Evolutionary conservation across 2,113 vertebrate species (phyloP).

Genomic region (Noctilio leporinus): DNA sequence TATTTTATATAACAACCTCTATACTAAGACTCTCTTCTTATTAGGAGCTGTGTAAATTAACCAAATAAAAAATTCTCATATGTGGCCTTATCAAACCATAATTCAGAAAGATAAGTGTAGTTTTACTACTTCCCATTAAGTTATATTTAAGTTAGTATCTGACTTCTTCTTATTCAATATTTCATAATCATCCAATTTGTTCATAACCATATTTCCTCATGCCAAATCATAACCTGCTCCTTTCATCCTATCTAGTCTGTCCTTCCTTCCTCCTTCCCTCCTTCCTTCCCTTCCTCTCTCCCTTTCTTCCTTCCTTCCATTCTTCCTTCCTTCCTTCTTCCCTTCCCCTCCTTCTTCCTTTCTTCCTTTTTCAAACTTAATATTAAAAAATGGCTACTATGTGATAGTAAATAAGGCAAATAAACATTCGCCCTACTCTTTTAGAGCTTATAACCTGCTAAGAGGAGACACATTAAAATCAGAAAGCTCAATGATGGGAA

Average conservation of each 20-base stretch:
- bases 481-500: not conserved
- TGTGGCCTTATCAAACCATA: not conserved
- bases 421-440: not conserved
- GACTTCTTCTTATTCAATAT: not conserved
- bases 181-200: not conserved
- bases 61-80: not conserved
- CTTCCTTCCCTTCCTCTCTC: not conserved
- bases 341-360: not conserved
- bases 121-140: not conserved
- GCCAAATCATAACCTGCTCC: not conserved
- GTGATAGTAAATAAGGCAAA: not conserved
- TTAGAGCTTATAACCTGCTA: not conserved
- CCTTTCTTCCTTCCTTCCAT: no score
- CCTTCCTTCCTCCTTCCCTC: not conserved
- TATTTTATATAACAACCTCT: not conserved
- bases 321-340: not conserved
- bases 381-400: not conserved
- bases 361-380: not conserved
- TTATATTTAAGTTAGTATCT: not conserved
- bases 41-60: not conserved
- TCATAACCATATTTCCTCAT: not conserved
- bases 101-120: not conserved
- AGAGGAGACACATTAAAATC: not conserved
- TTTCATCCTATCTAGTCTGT: no score
- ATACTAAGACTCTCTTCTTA: not conserved